These are phyloP conservation scores for Typhlomys cinereus DNA, from an alignment of 2,113 vertebrate genomes.

Conservation along the genomic window DNA sequence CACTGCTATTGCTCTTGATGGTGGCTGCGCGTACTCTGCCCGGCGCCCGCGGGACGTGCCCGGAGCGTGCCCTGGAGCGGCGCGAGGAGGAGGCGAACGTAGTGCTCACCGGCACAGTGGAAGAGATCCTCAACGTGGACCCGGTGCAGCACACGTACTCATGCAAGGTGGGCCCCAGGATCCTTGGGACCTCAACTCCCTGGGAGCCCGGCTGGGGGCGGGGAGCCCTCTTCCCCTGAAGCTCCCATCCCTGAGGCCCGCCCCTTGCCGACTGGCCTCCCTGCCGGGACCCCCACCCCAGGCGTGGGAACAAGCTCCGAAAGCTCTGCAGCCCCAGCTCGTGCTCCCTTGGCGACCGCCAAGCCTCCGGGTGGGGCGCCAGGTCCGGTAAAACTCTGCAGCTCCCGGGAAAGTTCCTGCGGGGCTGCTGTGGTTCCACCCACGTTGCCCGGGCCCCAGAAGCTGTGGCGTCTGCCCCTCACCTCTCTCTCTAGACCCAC, in stretches of 20 bases:
- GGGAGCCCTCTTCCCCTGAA: background rate
- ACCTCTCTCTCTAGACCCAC: background rate
- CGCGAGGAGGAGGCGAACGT: conserved; percentile 96
- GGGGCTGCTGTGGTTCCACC: background rate
- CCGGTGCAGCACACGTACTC: conserved; percentile 98
- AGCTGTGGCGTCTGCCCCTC: background rate
- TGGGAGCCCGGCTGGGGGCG: background rate
- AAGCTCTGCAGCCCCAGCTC: background rate
- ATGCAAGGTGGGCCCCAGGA: conserved; percentile 91
- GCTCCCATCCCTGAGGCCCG: background rate
- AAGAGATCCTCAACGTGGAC: conserved; percentile 97
- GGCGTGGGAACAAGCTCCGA: conserved; percentile 64
- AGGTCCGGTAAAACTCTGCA: conserved; percentile 59
- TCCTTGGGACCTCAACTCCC: background rate
- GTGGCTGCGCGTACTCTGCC: conserved; percentile 80
- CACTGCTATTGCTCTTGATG: conserved; percentile 80
- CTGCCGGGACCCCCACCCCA: conserved; percentile 48
- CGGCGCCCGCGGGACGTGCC: conserved; percentile 86
- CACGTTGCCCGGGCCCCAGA: background rate
- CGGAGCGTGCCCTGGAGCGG: conserved; percentile 92
- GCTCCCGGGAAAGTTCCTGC: conserved; percentile 62
- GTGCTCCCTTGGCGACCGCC: conserved; percentile 67
- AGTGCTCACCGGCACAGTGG: conserved; percentile 96
- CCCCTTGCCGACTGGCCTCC: background rate
- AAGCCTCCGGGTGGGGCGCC: conserved; percentile 18